phyloP scores from a whole-genome alignment of 1,140 invertebrate genomes.

The Lepidurus packardi region DNA sequence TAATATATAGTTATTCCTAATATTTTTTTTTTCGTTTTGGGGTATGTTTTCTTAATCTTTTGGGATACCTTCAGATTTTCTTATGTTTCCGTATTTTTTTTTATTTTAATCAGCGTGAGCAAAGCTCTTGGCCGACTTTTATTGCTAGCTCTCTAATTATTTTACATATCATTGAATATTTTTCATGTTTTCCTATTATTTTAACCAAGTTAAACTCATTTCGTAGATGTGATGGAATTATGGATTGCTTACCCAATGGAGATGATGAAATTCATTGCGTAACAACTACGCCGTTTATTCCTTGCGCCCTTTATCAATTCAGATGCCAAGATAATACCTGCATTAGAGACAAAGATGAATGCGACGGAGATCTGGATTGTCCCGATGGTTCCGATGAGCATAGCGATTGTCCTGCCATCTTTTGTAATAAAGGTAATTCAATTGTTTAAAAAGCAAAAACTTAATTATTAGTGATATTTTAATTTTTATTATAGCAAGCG shows the following conservation, averaged over 20 bases:
- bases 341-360: background rate
- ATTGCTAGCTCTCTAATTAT: too few species aligned
- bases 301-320: background rate
- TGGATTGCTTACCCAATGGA: slow-evolving; percentile 57
- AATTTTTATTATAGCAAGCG: background rate
- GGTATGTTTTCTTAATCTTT: too few species aligned
- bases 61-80: too few species aligned
- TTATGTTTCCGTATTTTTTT: too few species aligned
- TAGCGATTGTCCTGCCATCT: background rate
- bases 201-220: slow-evolving; percentile 14
- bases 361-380: background rate
- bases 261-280: slow-evolving; percentile 60
- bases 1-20: too few species aligned
- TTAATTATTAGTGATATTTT: background rate
- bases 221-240: slow-evolving; percentile 47
- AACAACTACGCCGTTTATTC: background rate
- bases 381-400: background rate
- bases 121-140: too few species aligned
- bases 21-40: too few species aligned
- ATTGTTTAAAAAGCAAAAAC: background rate
- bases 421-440: background rate
- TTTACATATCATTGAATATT: too few species aligned
- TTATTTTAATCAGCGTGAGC: too few species aligned
- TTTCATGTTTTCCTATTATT: too few species aligned
- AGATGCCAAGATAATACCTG: background rate